A percentile compares a stretch with the other conserved stretches of the same genome.
Evolutionary conservation across 1,140 invertebrate species (phyloP).

Genomic region (Cydia pomonella): DNA sequence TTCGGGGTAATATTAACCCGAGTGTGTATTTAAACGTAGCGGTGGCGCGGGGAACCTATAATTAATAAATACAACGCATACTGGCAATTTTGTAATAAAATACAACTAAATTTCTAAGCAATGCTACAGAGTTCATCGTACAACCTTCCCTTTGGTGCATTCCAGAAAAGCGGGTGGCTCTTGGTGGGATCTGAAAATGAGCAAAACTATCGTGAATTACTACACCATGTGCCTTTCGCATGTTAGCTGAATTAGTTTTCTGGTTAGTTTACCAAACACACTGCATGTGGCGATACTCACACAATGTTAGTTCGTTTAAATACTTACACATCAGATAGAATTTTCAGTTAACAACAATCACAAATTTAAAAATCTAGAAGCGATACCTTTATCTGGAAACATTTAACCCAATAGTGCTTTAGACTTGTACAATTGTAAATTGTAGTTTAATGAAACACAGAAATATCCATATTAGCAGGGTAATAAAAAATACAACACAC

Average conservation of each 20-base stretch:
- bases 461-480: conserved; percentile 3
- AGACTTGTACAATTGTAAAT: background rate
- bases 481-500: conserved; percentile 33
- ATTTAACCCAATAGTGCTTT: background rate
- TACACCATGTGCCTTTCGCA: background rate
- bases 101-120: background rate
- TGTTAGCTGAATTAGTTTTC: conserved; percentile 8
- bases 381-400: background rate
- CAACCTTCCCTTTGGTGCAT: conserved; percentile 17
- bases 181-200: conserved; percentile 9
- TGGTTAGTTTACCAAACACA: conserved; percentile 11
- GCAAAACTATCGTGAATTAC: conserved; percentile 5
- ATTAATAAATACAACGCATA: background rate
- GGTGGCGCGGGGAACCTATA: background rate
- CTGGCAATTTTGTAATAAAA: conserved; percentile 1
- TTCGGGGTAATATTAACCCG: no score
- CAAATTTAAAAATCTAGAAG: background rate
- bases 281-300: background rate
- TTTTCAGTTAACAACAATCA: background rate
- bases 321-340: background rate
- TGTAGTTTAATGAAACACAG: background rate
- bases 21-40: no score
- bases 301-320: background rate
- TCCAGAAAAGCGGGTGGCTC: conserved; percentile 14
- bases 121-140: background rate